Conservation (phyloP, 2,888 invertebrate species). For the Lycaena phlaeas region DNA sequence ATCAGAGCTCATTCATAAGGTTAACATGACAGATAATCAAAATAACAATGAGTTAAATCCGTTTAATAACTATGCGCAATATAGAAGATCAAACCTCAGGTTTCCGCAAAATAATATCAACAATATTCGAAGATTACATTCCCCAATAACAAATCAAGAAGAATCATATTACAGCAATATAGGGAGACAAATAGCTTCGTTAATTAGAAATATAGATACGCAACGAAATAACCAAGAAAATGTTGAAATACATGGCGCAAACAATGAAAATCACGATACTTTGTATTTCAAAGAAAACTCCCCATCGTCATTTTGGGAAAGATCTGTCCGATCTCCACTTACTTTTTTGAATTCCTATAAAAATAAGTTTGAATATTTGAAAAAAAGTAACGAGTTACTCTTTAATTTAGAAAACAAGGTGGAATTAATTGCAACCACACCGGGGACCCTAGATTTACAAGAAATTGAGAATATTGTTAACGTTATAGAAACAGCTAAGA, state of each 20-base stretch:
- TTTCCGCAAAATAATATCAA: no score
- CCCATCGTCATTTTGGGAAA: conserved; percentile 52
- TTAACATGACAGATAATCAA: conserved; percentile 10
- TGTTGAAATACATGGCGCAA: conserved; percentile 30
- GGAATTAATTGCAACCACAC: conserved; percentile 34
- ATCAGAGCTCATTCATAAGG: conserved; percentile 40
- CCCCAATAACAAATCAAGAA: conserved; percentile 25
- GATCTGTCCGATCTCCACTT: conserved; percentile 49
- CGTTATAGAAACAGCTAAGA: conserved; percentile 29
- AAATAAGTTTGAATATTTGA: conserved; percentile 27
- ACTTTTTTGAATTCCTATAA: conserved; percentile 22
- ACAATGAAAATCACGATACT: conserved; percentile 22
- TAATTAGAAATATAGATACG: conserved; percentile 42
- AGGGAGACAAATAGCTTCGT: conserved; percentile 53
- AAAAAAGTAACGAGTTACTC: conserved; percentile 40
- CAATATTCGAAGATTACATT: conserved; percentile 11
- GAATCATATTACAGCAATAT: conserved; percentile 45
- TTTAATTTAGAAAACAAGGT: conserved; percentile 50
- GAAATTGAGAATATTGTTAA: conserved; percentile 53
- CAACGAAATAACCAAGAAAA: conserved; percentile 32
- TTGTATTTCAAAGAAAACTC: conserved; percentile 35
- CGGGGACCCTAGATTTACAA: conserved; percentile 32
- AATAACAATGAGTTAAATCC: no score
- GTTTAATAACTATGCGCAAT: no score
- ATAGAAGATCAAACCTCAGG: no score